Evolutionary conservation across 2,113 vertebrate genomes (phyloP).

Genomic region (Spermophilus dauricus): DNA sequence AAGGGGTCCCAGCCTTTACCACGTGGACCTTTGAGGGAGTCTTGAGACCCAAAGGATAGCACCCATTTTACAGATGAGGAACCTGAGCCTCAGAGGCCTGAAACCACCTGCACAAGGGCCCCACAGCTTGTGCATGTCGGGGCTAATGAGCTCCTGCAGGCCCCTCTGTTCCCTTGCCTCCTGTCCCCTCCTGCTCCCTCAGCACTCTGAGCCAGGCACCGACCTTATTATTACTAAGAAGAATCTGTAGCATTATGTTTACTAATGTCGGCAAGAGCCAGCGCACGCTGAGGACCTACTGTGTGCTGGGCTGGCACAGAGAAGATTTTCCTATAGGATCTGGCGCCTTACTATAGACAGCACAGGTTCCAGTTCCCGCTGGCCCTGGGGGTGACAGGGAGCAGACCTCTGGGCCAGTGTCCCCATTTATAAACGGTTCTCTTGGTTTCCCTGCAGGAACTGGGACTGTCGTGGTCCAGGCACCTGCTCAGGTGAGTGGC

Average conservation of each 20-base stretch:
- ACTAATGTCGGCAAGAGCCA: background rate
- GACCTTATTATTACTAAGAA: background rate
- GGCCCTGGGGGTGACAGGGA: background rate
- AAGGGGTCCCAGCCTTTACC: background rate
- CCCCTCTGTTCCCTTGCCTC: too few relatives aligned
- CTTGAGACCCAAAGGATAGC: background rate
- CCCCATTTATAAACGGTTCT: background rate
- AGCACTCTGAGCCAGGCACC: too few relatives aligned
- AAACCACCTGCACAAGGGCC: background rate
- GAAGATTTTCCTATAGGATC: background rate
- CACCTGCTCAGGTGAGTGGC: conserved; percentile 82
- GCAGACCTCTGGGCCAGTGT: background rate
- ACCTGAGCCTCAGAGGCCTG: background rate
- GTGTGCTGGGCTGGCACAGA: background rate
- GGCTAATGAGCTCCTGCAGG: background rate
- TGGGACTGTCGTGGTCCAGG: accelerated
- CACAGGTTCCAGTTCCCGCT: background rate
- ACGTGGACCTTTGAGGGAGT: background rate
- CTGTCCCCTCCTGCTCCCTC: background rate
- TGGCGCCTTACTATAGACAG: background rate
- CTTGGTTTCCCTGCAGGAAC: background rate
- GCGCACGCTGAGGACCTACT: background rate
- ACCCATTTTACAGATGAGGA: background rate
- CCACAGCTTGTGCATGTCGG: background rate
- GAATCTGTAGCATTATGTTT: background rate